phyloP scores from a whole-genome alignment of 2,113 vertebrate species.

The Scomber colias region DNA sequence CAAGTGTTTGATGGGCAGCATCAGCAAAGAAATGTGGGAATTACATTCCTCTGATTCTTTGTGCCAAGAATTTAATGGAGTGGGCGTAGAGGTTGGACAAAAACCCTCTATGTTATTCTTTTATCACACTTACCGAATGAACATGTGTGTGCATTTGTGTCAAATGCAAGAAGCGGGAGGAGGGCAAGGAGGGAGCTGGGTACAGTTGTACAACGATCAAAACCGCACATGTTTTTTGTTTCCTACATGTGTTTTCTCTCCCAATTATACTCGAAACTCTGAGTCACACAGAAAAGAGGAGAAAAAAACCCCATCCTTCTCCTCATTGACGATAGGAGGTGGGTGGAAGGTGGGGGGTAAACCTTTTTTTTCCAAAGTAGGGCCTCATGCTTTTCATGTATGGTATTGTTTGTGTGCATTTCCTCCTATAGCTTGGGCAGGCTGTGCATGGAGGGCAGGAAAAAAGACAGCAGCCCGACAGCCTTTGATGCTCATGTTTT shows the following conservation, averaged over 20 bases:
- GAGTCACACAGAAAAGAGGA: constrained; percentile 28
- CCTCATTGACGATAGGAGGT: constrained; percentile 1
- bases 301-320: constrained; percentile 39
- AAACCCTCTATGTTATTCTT: constrained; percentile 56
- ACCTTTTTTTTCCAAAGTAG: constrained; percentile 40
- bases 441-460: constrained; percentile 43
- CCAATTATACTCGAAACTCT: constrained; percentile 64
- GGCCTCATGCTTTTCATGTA: constrained; percentile 62
- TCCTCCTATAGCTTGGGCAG: constrained; percentile 67
- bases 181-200: constrained; percentile 21
- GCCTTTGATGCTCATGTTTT: constrained; percentile 81
- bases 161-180: constrained; percentile 62
- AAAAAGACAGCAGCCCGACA: constrained; percentile 52
- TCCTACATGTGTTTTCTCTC: constrained; percentile 75
- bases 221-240: constrained; percentile 75
- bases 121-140: constrained; percentile 57
- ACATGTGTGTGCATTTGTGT: constrained; percentile 67
- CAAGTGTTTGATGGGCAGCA: constrained; percentile 52
- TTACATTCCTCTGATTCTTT: constrained; percentile 47
- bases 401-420: constrained; percentile 74
- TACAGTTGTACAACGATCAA: constrained; percentile 59
- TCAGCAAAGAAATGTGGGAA: constrained; percentile 48
- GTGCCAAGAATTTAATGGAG: constrained; percentile 57
- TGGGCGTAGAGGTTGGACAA: constrained; percentile 5
- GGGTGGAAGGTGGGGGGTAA: background rate